Percentiles rank a stretch among this genome's conserved stretches.
Conservation (phyloP, 2,797 vertebrate species). For the Australoheros facetus region DNA sequence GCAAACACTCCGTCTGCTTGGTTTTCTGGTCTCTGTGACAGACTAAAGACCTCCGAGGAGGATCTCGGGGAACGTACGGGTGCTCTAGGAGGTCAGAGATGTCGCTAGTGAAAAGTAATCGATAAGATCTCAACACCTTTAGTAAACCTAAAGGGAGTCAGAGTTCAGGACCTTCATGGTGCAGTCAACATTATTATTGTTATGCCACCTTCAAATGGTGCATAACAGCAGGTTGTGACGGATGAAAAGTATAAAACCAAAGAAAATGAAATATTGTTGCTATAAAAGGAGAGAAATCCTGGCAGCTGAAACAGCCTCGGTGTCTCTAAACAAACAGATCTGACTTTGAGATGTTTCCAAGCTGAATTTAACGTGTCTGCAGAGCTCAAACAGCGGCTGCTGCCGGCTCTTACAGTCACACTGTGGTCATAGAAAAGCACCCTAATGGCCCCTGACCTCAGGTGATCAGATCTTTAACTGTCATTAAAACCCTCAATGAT, state of each 20-base stretch:
- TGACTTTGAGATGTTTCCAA: no score
- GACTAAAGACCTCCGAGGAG: not conserved
- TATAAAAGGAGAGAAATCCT: no score
- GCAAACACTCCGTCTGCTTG: not conserved
- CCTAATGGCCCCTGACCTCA: not conserved
- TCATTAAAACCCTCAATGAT: not conserved
- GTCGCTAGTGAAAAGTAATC: not conserved
- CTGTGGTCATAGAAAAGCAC: not conserved
- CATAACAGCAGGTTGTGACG: no score
- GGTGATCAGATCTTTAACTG: not conserved
- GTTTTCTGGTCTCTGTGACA: not conserved
- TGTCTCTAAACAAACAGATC: no score
- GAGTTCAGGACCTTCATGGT: not conserved
- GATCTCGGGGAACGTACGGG: not conserved
- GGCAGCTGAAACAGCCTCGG: no score
- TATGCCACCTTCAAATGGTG: accelerated
- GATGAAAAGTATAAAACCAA: no score
- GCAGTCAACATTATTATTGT: not conserved
- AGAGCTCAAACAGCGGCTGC: no score
- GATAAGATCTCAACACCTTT: accelerated
- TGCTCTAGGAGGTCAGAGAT: not conserved
- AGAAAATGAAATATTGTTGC: no score
- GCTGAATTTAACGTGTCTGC: no score
- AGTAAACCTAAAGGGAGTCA: not conserved
- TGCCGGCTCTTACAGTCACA: no score